Base-by-base conservation (phyloP, 1,140 invertebrate genomes). In the Atta cephalotes region DNA sequence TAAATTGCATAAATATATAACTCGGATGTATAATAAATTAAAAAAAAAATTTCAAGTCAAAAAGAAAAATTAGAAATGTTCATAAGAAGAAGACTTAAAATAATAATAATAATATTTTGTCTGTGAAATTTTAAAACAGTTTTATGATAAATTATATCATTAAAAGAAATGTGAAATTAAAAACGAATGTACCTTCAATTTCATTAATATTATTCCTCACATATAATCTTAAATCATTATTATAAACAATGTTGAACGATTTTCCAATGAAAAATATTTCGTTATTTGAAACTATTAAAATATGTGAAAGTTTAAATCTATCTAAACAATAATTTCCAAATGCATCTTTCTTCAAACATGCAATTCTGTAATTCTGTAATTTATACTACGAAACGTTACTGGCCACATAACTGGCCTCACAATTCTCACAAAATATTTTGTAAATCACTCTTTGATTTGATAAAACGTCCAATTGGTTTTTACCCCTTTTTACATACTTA, bases 51-150 rank as follows among this genome's bases (percentile, higher is more conserved):
- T 65, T 31, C 28, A 7, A 65, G 14, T 5, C 5, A 35, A 65
- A 65, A 65, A 5, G 39, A 18, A 65, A 65, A 65, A 65, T 65
- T 35, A 65, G 31, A 31, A 65, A 65, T 31, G 1, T 65, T 65
- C 12, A 16, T 31, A 31, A 6, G 62, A 28, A 31, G 62, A 65
- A 31, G 62, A 65, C 25, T 65, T 65, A 35, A 65, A 31, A 31
- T 31, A 65, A 65, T 65, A 65, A 65, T 65, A 65, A 65, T 65
- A 65, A 65, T 9, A 62, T 18, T 65, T 65, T 65, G 12, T 65
- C 28, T 14, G 3, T 31, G 14, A 65, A 65, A 65, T 65, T 65
- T 28, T 65, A 31, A 65, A 31, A 65, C 25, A 65, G 62, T 6
- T 65, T 31, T 3, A 31, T 65, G 25, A 65, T 16, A 65, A 65